Conservation (phyloP, 2,113 vertebrate species). For the Cavia aperea region DNA sequence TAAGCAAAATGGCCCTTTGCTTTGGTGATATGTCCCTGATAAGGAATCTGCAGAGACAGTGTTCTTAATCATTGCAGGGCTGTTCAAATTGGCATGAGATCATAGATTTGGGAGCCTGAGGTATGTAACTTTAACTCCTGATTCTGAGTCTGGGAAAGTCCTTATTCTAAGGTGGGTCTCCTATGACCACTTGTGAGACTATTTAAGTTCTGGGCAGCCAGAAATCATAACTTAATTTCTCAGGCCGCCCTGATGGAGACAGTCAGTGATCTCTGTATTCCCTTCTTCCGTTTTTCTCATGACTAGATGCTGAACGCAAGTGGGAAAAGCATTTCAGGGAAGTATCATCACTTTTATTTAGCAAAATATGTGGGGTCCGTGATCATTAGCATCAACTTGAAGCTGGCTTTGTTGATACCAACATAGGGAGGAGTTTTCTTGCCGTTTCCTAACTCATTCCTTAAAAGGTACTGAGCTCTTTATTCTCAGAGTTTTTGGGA, state of each 20-base stretch:
- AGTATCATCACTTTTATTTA: neutral
- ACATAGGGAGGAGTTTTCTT: neutral
- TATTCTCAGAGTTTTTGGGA: neutral
- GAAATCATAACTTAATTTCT: neutral
- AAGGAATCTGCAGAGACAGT: neutral
- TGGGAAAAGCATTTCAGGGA: neutral
- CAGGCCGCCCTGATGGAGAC: rapidly evolving
- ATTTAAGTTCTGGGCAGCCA: neutral
- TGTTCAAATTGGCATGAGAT: neutral
- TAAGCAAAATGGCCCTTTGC: neutral
- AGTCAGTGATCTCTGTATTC: neutral
- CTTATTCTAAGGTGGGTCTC: neutral
- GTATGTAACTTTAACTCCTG: neutral
- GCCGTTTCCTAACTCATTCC: neutral
- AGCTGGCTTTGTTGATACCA: neutral
- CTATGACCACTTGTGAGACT: neutral
- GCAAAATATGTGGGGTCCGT: neutral
- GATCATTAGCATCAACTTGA: neutral
- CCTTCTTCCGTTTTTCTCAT: neutral
- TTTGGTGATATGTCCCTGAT: neutral
- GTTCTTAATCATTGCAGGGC: neutral
- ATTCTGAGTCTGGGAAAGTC: neutral
- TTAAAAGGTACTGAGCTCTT: neutral
- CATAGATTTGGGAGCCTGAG: neutral
- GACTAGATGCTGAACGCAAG: neutral